Percentiles rank a stretch among this genome's conserved stretches.
Conservation (phyloP, 2,113 vertebrate genomes). For the Semicossyphus pulcher region DNA sequence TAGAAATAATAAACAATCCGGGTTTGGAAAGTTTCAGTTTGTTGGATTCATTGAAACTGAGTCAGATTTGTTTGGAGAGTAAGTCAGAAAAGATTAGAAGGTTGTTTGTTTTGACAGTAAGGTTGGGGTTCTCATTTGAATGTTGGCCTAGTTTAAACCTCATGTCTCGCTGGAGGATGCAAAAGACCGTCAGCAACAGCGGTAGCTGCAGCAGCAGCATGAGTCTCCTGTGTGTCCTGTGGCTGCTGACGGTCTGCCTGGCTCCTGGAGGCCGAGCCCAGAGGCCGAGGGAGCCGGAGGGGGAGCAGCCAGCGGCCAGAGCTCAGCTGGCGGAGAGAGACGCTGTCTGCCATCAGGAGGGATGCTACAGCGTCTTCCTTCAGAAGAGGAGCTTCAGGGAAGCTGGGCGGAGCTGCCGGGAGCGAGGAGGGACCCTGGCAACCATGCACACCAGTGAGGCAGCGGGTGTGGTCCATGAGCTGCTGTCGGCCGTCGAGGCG, state of each 20-base stretch:
- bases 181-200: slow-evolving; percentile 45
- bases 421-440: slow-evolving; percentile 88
- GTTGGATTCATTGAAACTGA: background rate
- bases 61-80: background rate
- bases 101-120: slow-evolving; percentile 41
- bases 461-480: slow-evolving; percentile 83
- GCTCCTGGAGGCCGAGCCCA: slow-evolving; percentile 63
- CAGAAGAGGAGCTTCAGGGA: slow-evolving; percentile 87
- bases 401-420: slow-evolving; percentile 88
- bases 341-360: slow-evolving; percentile 82
- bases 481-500: slow-evolving; percentile 76
- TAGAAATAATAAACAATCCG: background rate
- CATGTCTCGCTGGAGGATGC: slow-evolving; percentile 56
- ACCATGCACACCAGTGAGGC: slow-evolving; percentile 83
- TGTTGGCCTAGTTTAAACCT: slow-evolving; percentile 51
- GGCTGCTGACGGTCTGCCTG: slow-evolving; percentile 67
- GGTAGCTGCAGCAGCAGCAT: slow-evolving; percentile 59
- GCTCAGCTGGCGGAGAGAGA: slow-evolving; percentile 75
- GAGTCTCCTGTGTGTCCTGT: slow-evolving; percentile 59
- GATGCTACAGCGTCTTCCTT: slow-evolving; percentile 88
- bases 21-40: background rate
- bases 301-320: slow-evolving; percentile 38
- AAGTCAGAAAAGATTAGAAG: slow-evolving; percentile 1
- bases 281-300: slow-evolving; percentile 62
- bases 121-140: slow-evolving; percentile 39